Base-by-base conservation (phyloP, 1,140 invertebrate species). In the Drosophila lowei region DNA sequence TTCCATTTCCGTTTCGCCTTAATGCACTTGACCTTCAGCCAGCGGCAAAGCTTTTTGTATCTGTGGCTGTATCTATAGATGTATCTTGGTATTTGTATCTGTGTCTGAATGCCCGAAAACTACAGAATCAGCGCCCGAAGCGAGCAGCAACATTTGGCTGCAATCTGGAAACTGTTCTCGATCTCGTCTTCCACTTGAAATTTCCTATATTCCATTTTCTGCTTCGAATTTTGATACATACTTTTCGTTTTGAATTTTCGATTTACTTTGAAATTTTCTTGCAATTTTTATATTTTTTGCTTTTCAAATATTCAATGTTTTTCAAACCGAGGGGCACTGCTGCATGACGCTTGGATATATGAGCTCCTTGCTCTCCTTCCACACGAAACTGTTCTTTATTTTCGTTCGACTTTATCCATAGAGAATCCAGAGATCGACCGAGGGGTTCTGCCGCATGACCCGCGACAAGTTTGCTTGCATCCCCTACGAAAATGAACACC, bases 1-100 rank as follows among this genome's bases (percentile, higher is more conserved):
- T 54, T 63, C 28, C 62, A 58, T 79, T 84, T 84, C 80, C 79
- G 80, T 84, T 84, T 83, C 81, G 80, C 81, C 81, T 81, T 86
- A 86, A 86, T 85, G 81, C 81, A 86, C 81, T 81, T 85, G 81
- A 85, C 81, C 81, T 86, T 85, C 80, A 70, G 48, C 62, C 59
- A 52, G 52, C 55, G 48, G 23, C 15, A 53, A 56, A 56, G 46
- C 46, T 21, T 48, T 48, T 23, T 16, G 46, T n/a, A 16, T 30
- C 8, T 47, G 16, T 18, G 18, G 15, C 18, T 15, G 44, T 18
- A 11, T 46, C 44, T 46, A 8, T 4, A 7, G 3, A 18, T 47
- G 46, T 13, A 23, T 48, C 9, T 47, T 2, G 11, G 9, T 21
- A 11, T 16, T 47, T 18, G 7, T 48, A 16, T 48, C 21, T 48